phyloP scores from a whole-genome alignment of 2,113 vertebrate genomes.

The Urocolius indicus region DNA sequence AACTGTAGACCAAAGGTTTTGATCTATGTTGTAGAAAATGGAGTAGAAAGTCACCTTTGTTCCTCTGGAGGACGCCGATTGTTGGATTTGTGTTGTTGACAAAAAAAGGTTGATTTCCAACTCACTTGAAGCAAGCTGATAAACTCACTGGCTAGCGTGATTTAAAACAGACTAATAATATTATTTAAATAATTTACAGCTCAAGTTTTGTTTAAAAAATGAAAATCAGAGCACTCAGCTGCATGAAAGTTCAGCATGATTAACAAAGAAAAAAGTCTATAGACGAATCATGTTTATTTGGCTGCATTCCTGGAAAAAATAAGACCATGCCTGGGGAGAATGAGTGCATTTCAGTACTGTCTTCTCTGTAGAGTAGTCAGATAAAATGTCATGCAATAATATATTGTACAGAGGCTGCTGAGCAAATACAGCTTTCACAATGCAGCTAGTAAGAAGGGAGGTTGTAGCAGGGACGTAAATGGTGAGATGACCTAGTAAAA shows the following conservation, averaged over 20 bases:
- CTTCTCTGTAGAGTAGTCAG: neutral
- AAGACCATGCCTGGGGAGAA: neutral
- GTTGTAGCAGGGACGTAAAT: neutral
- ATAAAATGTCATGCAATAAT: neutral
- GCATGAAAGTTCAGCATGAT: neutral
- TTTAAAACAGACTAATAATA: neutral
- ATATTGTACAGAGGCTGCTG: neutral
- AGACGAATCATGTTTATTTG: neutral
- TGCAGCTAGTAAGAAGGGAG: neutral
- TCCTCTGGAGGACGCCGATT: neutral
- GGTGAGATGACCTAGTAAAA: neutral
- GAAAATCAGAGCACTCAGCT: neutral
- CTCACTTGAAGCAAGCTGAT: neutral
- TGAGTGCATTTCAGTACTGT: neutral
- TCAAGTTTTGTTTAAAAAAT: neutral
- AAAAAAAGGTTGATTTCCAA: neutral
- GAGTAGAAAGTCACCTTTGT: neutral
- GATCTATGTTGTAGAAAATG: neutral
- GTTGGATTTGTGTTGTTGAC: neutral
- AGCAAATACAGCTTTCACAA: neutral
- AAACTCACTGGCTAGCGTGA: neutral
- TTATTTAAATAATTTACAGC: neutral
- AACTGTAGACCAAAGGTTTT: neutral
- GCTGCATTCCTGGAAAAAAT: neutral
- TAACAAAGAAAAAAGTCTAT: neutral